phyloP scores from a whole-genome alignment of 2,888 invertebrate species.

The Cosmorhoe ocellata region DNA sequence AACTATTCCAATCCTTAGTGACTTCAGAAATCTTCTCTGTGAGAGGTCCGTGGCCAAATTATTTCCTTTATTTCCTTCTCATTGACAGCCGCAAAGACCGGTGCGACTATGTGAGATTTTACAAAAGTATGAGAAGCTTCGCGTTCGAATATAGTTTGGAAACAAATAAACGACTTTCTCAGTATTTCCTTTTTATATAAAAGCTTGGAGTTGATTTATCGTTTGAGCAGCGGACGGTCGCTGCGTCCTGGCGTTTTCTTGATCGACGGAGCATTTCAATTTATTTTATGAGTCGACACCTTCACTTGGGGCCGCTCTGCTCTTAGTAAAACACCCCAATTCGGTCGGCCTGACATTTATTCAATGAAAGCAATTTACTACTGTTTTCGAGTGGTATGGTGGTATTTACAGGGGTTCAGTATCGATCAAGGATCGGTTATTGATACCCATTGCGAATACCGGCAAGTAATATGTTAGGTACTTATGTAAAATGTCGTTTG shows the following conservation, averaged over 20 bases:
- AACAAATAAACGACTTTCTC: slow-evolving; percentile 77
- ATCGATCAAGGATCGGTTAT: slow-evolving; percentile 1
- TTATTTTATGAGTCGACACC: slow-evolving; percentile 76
- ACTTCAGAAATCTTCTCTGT: too few relatives aligned
- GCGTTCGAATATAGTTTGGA: slow-evolving; percentile 72
- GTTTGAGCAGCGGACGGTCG: slow-evolving; percentile 58
- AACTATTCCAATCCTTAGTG: too few relatives aligned
- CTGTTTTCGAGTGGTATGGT: slow-evolving; percentile 20
- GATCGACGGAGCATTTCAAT: slow-evolving; percentile 77
- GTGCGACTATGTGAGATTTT: slow-evolving; percentile 61
- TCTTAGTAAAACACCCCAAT: slow-evolving; percentile 50
- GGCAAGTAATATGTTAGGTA: not conserved
- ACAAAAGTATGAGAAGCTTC: slow-evolving; percentile 51
- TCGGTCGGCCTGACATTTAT: slow-evolving; percentile 46
- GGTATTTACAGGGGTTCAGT: slow-evolving; percentile 7
- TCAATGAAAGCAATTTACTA: slow-evolving; percentile 43
- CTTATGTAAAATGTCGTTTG: too few relatives aligned
- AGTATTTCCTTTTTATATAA: slow-evolving; percentile 68
- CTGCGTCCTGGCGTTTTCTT: slow-evolving; percentile 66
- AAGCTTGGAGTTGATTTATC: slow-evolving; percentile 78
- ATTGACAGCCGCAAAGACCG: slow-evolving; percentile 38
- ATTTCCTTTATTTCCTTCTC: slow-evolving; percentile 45
- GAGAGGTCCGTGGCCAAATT: too few relatives aligned
- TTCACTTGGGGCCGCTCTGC: slow-evolving; percentile 50
- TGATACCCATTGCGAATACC: not conserved